Conservation (phyloP, 2,888 invertebrate species). For the Amiota communis region DNA sequence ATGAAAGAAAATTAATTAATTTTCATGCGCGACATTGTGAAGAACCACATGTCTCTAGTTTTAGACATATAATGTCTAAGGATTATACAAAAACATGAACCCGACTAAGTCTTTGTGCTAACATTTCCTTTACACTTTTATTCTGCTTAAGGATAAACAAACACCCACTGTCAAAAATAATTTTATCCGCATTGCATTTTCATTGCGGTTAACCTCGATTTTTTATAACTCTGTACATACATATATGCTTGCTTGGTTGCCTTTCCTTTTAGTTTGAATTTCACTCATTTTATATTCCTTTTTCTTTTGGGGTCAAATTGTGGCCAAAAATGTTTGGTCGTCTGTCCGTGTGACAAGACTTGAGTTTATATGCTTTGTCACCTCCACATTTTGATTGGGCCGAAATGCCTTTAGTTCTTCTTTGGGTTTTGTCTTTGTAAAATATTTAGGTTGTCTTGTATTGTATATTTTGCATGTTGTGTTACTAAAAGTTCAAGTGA, state of each 20-base stretch:
- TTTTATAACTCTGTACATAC: neutral
- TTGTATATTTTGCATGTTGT: neutral
- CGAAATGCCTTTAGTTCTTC: too few relatives aligned
- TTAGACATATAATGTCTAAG: too few relatives aligned
- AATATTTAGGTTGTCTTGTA: neutral
- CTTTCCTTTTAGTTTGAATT: neutral
- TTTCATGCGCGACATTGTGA: constrained; percentile 1
- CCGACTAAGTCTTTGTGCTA: too few relatives aligned
- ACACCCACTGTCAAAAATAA: constrained; percentile 10
- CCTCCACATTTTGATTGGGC: constrained; percentile 18
- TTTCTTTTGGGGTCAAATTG: constrained; percentile 27
- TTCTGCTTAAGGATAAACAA: too few relatives aligned
- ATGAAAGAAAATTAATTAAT: constrained; percentile 15
- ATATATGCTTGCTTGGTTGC: neutral
- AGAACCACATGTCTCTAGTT: neutral
- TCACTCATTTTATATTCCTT: neutral
- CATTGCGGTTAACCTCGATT: constrained; percentile 10
- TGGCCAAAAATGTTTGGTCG: constrained; percentile 7
- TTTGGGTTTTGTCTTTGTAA: too few relatives aligned
- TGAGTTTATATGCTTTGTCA: neutral
- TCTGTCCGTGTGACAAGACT: constrained; percentile 16
- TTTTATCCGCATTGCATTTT: constrained; percentile 28
- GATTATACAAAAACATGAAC: too few relatives aligned
- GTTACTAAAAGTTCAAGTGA: constrained; percentile 1
- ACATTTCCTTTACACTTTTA: too few relatives aligned